Percentiles rank a stretch among this genome's conserved stretches.
These are phyloP conservation scores for Syngnathus scovelli DNA, from an alignment of 2,113 vertebrate genomes.

Conservation along the genomic window DNA sequence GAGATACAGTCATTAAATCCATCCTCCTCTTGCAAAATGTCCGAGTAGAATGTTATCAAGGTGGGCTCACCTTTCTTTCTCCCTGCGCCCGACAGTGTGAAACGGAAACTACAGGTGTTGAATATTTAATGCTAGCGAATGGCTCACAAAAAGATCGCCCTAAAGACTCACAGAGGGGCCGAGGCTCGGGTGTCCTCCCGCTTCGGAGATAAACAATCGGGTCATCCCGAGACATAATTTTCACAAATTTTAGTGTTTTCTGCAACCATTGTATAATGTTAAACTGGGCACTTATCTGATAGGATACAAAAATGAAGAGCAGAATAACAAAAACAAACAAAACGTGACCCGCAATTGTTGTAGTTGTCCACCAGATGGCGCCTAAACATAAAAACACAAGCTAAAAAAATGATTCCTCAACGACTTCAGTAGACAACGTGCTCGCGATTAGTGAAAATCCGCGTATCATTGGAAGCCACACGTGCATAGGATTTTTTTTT, in stretches of 20 bases:
- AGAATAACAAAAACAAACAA: not conserved
- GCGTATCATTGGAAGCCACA: too few relatives aligned
- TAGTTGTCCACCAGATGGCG: not conserved
- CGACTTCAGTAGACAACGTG: too few relatives aligned
- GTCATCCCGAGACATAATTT: not conserved
- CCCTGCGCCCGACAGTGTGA: constrained; percentile 38
- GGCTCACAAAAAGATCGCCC: constrained; percentile 71
- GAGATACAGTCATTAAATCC: constrained; percentile 9
- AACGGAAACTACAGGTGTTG: constrained; percentile 69
- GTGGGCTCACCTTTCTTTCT: constrained; percentile 27
- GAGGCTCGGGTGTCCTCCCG: constrained; percentile 50
- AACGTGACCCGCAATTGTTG: not conserved
- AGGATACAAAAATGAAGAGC: not conserved
- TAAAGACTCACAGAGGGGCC: constrained; percentile 55
- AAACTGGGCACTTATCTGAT: not conserved
- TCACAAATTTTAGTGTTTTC: not conserved
- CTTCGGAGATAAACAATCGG: not conserved
- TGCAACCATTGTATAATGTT: not conserved
- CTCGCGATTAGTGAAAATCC: too few relatives aligned
- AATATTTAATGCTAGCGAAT: constrained; percentile 78
- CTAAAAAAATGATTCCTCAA: too few relatives aligned
- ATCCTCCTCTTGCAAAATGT: constrained; percentile 13
- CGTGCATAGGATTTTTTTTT: too few relatives aligned
- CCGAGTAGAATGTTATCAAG: constrained; percentile 44
- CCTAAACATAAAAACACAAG: too few relatives aligned